A percentile compares a stretch with the other conserved stretches of the same genome.
These are phyloP conservation scores for Catocala fraxini DNA, from an alignment of 2,888 invertebrate genomes.

Conservation along the genomic window DNA sequence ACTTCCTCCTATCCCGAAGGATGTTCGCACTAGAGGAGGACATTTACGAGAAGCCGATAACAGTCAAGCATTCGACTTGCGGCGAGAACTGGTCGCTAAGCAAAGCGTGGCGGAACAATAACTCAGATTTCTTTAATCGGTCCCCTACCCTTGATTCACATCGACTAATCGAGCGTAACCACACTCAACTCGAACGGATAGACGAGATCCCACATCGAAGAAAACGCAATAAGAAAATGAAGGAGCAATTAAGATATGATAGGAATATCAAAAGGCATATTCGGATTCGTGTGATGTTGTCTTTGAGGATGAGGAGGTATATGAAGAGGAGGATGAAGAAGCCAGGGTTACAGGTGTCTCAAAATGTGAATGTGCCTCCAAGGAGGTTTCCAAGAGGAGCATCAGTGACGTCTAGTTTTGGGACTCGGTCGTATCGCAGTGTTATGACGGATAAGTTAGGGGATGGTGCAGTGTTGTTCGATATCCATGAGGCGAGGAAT, in stretches of 20 bases:
- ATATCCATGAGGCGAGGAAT: slow-evolving; percentile 83
- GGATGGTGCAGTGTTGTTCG: slow-evolving; percentile 80
- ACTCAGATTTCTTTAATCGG: slow-evolving; percentile 72
- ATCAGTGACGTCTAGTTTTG: slow-evolving; percentile 75
- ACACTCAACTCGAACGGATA: slow-evolving; percentile 70
- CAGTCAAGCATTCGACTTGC: slow-evolving; percentile 72
- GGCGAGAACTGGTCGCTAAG: slow-evolving; percentile 86
- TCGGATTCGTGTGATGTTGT: slow-evolving; percentile 90
- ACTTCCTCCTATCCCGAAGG: slow-evolving; percentile 74
- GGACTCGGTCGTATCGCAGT: slow-evolving; percentile 78
- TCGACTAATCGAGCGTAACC: slow-evolving; percentile 61
- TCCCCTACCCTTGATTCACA: slow-evolving; percentile 67
- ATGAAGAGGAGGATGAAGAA: slow-evolving; percentile 76
- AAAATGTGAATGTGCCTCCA: slow-evolving; percentile 71
- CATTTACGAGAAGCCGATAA: slow-evolving; percentile 80
- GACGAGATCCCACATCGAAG: slow-evolving; percentile 76
- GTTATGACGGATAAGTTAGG: slow-evolving; percentile 78
- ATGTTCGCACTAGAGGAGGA: slow-evolving; percentile 80
- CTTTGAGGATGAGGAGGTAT: slow-evolving; percentile 88
- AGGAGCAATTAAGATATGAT: slow-evolving; percentile 85
- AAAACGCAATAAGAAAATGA: slow-evolving; percentile 71
- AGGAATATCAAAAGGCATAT: slow-evolving; percentile 89
- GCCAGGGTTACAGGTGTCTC: slow-evolving; percentile 55
- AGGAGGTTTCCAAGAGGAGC: slow-evolving; percentile 73
- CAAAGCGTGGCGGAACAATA: slow-evolving; percentile 80